Base-by-base conservation (phyloP, 2,888 invertebrate genomes). In the Uropetala carovei region DNA sequence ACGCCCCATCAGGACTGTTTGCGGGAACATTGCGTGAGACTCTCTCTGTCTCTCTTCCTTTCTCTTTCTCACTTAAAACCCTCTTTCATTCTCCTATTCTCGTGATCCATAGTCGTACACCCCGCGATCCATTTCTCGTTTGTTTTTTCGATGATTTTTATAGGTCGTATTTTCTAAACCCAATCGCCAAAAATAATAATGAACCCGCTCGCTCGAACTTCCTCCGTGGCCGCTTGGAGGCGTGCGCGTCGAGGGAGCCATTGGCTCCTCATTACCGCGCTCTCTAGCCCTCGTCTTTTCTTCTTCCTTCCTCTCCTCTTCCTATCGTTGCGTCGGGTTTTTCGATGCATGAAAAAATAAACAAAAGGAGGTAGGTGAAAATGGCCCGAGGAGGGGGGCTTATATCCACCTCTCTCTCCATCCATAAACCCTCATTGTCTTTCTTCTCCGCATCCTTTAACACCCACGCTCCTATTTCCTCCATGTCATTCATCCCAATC, bases 191-290 rank as follows among this genome's bases (percentile, higher is more conserved):
- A 43, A 43, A 43, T n/a, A n/a, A 43, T 3, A 5, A 43, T 43
- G 27, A 75, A 75, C 0, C 75, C 22, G 22, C 75, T 22, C 22
- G 13, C 27, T 75, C 3, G 22, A 68, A 68, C 16, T n/a, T 18
- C 22, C 75, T 75, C 75, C 27, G 11, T 27, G 27, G 75, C 22
- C 75, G 27, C 75, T 75, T 75, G 75, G 75, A 13, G 75, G 27
- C 22, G 75, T 27, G 75, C 27, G 75, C 75, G 27, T 13, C 43
- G 43, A 43, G 43, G 1, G 43, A 75, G 11, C 75, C 75, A 75
- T 75, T 75, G 75, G 75, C 75, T 75, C 22, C 75, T 75, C 75
- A 75, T 75, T 75, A 75, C 27, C 75, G 22, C 68, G 75, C 75
- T 60, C 60, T 22, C 22, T 27, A 75, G 27, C 75, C 75, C 75